A percentile compares a stretch with the other conserved stretches of the same genome.
Evolutionary conservation across 2,888 invertebrate genomes (phyloP).

Genomic region (Caenorhabditis sp.): DNA sequence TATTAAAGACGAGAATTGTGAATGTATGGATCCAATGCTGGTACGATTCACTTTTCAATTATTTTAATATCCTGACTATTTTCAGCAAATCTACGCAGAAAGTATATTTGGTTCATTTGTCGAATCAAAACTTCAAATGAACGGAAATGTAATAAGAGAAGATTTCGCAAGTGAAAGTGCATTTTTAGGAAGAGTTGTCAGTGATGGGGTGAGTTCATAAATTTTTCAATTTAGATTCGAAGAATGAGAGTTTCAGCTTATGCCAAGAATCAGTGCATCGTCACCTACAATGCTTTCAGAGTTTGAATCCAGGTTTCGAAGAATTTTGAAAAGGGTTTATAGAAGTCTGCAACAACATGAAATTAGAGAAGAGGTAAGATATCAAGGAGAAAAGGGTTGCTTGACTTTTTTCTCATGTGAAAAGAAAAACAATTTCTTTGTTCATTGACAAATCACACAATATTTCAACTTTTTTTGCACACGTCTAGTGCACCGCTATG

Average conservation of each 20-base stretch:
- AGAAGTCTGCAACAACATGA: slow-evolving; percentile 69
- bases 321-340: slow-evolving; percentile 68
- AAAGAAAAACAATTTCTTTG: too few relatives aligned
- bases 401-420: too few relatives aligned
- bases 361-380: slow-evolving; percentile 64
- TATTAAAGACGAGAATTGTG: slow-evolving; percentile 46
- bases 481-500: too few relatives aligned
- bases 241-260: slow-evolving; percentile 44
- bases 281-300: slow-evolving; percentile 58
- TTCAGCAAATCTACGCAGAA: slow-evolving; percentile 39
- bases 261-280: slow-evolving; percentile 58
- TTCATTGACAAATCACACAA: too few relatives aligned
- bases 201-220: slow-evolving; percentile 51
- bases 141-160: slow-evolving; percentile 21
- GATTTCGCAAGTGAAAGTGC: slow-evolving; percentile 53
- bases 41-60: slow-evolving; percentile 9
- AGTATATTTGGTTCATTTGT: slow-evolving; percentile 17
- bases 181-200: slow-evolving; percentile 59
- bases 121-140: slow-evolving; percentile 17
- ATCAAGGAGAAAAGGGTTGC: background rate
- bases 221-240: background rate
- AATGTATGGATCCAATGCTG: slow-evolving; percentile 50
- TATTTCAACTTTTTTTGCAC: too few relatives aligned
- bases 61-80: background rate
- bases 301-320: slow-evolving; percentile 66